These are phyloP conservation scores for Artemia sinica DNA, from an alignment of 2,888 invertebrate genomes.

Conservation along the genomic window DNA sequence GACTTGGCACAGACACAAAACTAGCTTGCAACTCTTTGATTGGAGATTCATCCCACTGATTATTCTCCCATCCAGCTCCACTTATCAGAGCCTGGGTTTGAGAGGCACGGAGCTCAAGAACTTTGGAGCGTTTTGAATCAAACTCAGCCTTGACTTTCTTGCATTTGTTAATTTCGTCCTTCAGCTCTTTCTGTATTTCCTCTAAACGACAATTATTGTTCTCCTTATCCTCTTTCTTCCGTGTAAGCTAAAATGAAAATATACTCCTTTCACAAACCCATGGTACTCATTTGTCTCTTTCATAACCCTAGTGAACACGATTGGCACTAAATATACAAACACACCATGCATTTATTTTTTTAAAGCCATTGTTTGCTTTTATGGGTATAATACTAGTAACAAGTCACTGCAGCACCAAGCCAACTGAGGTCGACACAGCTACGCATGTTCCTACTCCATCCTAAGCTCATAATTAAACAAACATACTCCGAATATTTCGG, in stretches of 20 bases:
- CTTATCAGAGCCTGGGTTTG: constrained; percentile 12
- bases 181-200: constrained; percentile 50
- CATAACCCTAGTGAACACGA: constrained; percentile 16
- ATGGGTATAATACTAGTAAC: too few relatives aligned
- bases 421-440: too few relatives aligned
- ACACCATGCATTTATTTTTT: too few relatives aligned
- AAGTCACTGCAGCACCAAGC: too few relatives aligned
- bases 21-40: background rate
- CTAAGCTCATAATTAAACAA: too few relatives aligned
- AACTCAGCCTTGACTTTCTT: constrained; percentile 47
- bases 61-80: constrained; percentile 12
- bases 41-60: constrained; percentile 17
- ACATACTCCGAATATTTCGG: too few relatives aligned
- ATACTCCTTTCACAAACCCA: constrained; percentile 11
- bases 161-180: constrained; percentile 48
- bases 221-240: constrained; percentile 60
- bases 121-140: constrained; percentile 43
- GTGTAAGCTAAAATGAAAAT: constrained; percentile 41
- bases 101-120: constrained; percentile 26
- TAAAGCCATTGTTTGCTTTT: too few relatives aligned
- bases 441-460: too few relatives aligned
- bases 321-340: background rate
- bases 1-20: background rate
- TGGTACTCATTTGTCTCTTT: constrained; percentile 13
- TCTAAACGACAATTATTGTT: constrained; percentile 56